Evolutionary conservation across 2,797 vertebrate species (phyloP).

Genomic region (Vipera latastei): DNA sequence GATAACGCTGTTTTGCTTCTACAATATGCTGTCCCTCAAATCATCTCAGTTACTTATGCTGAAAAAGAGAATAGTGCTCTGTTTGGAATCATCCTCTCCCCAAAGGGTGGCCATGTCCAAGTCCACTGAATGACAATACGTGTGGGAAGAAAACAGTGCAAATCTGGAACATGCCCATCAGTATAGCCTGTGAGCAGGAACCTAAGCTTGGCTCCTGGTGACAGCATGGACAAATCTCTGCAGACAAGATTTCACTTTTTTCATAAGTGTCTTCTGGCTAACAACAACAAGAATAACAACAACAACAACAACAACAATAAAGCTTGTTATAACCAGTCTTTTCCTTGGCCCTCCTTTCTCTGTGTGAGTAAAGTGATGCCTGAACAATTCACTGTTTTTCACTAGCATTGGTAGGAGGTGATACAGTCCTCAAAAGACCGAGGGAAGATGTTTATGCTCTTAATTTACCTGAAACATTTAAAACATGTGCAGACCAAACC

Average conservation of each 20-base stretch:
- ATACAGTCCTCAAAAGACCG: background rate
- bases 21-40: background rate
- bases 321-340: background rate
- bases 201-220: background rate
- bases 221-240: background rate
- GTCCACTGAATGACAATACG: background rate
- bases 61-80: background rate
- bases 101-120: background rate
- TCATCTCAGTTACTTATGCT: background rate
- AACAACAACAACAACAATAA: background rate
- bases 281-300: background rate
- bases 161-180: background rate
- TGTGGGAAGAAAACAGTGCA: background rate
- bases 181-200: background rate
- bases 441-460: slow-evolving; percentile 38
- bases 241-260: background rate
- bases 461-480: slow-evolving; percentile 46
- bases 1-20: background rate
- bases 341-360: background rate
- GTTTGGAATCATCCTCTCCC: background rate
- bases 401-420: background rate
- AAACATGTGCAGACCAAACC: slow-evolving; percentile 60
- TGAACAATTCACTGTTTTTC: background rate
- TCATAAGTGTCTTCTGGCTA: background rate
- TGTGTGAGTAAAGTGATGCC: background rate